These are phyloP conservation scores for Anoncus sp. DNA, from an alignment of 2,888 invertebrate genomes.

Conservation along the genomic window DNA sequence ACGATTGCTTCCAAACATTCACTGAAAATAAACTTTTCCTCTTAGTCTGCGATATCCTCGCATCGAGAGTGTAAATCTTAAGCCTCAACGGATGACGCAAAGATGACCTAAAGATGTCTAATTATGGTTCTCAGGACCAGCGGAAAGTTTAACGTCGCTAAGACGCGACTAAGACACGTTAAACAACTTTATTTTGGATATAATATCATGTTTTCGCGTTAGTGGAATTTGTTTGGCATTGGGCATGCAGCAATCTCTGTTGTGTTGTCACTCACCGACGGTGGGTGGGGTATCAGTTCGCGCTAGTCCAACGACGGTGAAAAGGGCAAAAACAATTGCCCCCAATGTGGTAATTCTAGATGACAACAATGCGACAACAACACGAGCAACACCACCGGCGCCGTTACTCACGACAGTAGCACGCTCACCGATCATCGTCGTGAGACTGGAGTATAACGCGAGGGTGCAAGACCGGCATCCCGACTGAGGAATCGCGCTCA, in stretches of 20 bases:
- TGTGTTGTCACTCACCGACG: conserved; percentile 72
- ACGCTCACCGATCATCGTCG: conserved; percentile 79
- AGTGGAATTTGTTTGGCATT: neutral
- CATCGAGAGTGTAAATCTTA: too few relatives aligned
- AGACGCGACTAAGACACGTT: neutral
- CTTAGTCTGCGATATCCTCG: too few relatives aligned
- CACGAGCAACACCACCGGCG: conserved; percentile 47
- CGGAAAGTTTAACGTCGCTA: neutral
- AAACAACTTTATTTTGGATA: neutral
- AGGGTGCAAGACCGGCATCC: conserved; percentile 82
- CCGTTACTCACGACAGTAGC: conserved; percentile 62
- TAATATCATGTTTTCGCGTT: neutral
- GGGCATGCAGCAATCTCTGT: neutral
- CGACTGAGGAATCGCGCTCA: conserved; percentile 79
- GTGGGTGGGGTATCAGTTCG: conserved; percentile 70
- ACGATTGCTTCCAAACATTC: too few relatives aligned
- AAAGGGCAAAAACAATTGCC: conserved; percentile 48
- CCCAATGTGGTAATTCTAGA: conserved; percentile 22
- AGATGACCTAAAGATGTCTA: too few relatives aligned
- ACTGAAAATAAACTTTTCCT: too few relatives aligned
- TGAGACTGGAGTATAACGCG: conserved; percentile 73
- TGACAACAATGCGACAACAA: conserved; percentile 43
- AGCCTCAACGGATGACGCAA: too few relatives aligned
- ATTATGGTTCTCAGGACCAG: neutral
- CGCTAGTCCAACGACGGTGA: conserved; percentile 69